phyloP scores from a whole-genome alignment of 1,140 invertebrate species.

The Cherax quadricarinatus region DNA sequence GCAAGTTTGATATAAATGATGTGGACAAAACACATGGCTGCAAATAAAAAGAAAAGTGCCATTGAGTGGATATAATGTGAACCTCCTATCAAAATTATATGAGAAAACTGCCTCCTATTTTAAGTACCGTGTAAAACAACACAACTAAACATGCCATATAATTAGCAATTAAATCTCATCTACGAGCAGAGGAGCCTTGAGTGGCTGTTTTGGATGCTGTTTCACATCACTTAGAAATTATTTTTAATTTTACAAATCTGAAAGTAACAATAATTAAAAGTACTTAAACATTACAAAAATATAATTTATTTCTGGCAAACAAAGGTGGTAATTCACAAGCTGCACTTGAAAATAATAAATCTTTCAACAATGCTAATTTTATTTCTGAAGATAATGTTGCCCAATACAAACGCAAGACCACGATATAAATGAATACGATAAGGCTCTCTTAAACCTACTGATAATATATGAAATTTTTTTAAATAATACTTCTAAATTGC shows the following conservation, averaged over 20 bases:
- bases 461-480: not conserved
- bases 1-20: not conserved
- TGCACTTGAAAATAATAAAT: not conserved
- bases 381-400: not conserved
- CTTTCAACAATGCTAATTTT: not conserved
- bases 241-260: not conserved
- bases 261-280: not conserved
- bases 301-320: not conserved
- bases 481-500: not conserved
- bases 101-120: not conserved
- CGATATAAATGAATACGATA: not conserved
- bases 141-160: not conserved
- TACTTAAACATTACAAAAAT: not conserved
- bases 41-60: not conserved
- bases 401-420: too few relatives aligned
- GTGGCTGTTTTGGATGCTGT: not conserved
- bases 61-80: not conserved
- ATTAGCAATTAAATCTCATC: not conserved
- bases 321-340: not conserved
- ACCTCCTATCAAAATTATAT: not conserved
- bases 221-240: not conserved
- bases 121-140: constrained; percentile 1
- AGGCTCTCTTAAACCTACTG: not conserved
- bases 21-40: not conserved
- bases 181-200: not conserved